A percentile compares a stretch with the other conserved stretches of the same genome.
phyloP scores from a whole-genome alignment of 2,113 vertebrate genomes.

The Hemiscyllium ocellatum region DNA sequence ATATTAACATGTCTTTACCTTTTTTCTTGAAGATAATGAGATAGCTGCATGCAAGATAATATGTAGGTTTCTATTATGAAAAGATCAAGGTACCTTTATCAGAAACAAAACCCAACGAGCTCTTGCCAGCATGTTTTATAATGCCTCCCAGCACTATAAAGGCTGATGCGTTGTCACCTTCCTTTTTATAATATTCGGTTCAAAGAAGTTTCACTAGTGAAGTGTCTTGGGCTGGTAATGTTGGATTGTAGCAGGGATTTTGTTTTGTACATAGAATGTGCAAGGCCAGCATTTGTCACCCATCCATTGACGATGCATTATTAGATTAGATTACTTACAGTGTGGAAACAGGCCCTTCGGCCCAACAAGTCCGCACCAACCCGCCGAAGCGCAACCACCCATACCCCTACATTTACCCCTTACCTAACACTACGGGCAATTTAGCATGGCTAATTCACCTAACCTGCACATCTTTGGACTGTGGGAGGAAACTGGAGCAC shows the following conservation, averaged over 20 bases:
- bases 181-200: background rate
- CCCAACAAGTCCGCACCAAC: no score
- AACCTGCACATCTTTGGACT: no score
- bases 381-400: no score
- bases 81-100: background rate
- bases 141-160: background rate
- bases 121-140: background rate
- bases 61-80: constrained; percentile 7
- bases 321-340: no score
- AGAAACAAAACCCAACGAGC: background rate
- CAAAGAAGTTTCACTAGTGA: background rate
- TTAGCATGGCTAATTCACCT: no score
- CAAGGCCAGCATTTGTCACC: no score
- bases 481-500: no score
- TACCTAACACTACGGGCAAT: no score
- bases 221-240: background rate
- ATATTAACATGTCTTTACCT: constrained; percentile 1
- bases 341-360: no score
- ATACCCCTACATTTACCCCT: no score
- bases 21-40: background rate
- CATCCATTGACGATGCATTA: no score
- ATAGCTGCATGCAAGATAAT: constrained; percentile 3
- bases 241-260: background rate
- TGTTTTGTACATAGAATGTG: no score
- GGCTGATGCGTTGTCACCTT: background rate